Percentiles rank a stretch among this genome's conserved stretches.
phyloP scores from a whole-genome alignment of 2,797 vertebrate species.

The Forpus xanthops region DNA sequence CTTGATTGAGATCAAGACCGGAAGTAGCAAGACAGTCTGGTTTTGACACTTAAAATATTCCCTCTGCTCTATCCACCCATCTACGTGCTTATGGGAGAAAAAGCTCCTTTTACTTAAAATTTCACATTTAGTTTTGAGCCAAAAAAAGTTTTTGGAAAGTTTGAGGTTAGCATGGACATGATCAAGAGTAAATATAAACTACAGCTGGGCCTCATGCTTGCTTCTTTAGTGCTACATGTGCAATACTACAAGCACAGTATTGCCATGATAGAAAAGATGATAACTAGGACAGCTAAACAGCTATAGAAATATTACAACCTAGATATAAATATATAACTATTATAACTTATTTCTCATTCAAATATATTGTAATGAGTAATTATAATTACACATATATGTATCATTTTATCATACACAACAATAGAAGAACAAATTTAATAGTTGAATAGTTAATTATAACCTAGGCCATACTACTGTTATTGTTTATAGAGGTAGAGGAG shows the following conservation, averaged over 20 bases:
- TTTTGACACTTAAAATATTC: neutral
- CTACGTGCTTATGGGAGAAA: neutral
- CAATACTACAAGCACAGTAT: neutral
- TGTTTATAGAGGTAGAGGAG: neutral
- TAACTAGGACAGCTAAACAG: neutral
- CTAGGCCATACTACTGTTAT: neutral
- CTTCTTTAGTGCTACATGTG: neutral
- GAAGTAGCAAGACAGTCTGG: neutral
- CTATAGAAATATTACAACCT: neutral
- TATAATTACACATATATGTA: neutral
- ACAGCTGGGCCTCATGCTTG: neutral
- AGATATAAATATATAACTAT: neutral
- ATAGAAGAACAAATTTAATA: neutral
- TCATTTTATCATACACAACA: neutral
- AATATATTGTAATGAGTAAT: neutral
- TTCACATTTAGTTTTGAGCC: neutral
- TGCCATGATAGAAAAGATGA: neutral
- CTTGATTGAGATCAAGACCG: neutral
- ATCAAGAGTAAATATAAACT: neutral
- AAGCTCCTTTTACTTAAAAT: neutral
- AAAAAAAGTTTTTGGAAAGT: constrained; percentile 11
- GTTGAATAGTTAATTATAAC: neutral
- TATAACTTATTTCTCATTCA: neutral
- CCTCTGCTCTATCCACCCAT: neutral
- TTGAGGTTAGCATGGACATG: neutral